phyloP scores from a whole-genome alignment of 2,888 invertebrate genomes.

The Nephrotoma guestfalica region DNA sequence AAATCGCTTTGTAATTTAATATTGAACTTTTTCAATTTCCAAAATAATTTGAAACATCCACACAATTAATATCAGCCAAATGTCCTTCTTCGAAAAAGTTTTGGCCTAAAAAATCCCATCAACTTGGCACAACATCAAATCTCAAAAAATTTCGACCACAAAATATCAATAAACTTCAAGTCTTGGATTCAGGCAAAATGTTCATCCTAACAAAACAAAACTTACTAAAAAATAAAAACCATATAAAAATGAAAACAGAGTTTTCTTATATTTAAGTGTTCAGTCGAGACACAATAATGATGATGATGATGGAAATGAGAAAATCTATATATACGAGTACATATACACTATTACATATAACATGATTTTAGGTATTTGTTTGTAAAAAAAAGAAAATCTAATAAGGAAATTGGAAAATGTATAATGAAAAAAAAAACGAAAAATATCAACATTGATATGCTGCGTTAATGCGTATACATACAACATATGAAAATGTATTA shows the following conservation, averaged over 20 bases:
- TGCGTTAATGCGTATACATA: not conserved
- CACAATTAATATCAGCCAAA: too few species aligned
- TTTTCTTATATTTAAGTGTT: not conserved
- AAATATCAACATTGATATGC: not conserved
- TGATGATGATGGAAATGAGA: not conserved
- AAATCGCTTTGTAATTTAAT: too few species aligned
- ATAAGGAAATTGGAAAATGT: not conserved
- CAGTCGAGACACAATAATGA: not conserved
- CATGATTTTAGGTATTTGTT: not conserved
- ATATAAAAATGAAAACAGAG: not conserved
- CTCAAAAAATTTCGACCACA: not conserved
- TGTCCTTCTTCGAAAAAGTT: too few species aligned
- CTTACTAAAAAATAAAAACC: not conserved
- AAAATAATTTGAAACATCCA: too few species aligned
- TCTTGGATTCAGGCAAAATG: not conserved
- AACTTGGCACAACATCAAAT: too few species aligned
- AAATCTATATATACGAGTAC: not conserved
- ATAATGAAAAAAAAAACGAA: not conserved
- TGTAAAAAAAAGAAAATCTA: not conserved
- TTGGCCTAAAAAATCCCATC: too few species aligned
- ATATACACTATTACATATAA: not conserved
- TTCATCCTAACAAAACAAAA: not conserved
- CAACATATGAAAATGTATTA: not conserved
- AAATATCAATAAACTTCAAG: not conserved
- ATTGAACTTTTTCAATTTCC: too few species aligned